Conservation (phyloP, 2,113 vertebrate genomes). For the Pholis gunnellus region DNA sequence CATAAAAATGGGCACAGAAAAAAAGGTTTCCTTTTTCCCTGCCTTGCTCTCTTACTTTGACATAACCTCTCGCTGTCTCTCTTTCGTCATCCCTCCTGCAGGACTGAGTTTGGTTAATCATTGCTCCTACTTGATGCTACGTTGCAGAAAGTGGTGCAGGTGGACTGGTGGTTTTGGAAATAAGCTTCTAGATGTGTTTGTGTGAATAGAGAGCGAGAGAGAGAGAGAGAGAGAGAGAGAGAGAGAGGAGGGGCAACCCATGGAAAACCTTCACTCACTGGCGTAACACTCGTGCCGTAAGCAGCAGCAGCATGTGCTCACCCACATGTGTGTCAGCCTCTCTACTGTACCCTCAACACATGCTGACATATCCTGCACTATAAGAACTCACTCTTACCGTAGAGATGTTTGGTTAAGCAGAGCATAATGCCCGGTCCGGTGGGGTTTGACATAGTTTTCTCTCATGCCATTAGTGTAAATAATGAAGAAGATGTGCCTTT, state of each 20-base stretch:
- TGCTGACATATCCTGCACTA: constrained; percentile 6
- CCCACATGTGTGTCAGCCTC: constrained; percentile 30
- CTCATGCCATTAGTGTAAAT: background rate
- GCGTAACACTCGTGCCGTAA: background rate
- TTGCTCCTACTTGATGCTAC: constrained; percentile 57
- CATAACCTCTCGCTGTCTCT: background rate
- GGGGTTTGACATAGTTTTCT: background rate
- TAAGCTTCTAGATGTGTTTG: background rate
- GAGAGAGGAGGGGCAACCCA: constrained; percentile 42
- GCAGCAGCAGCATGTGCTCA: constrained; percentile 29
- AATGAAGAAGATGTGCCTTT: background rate
- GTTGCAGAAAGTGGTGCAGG: constrained; percentile 44
- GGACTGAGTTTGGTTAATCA: constrained; percentile 69
- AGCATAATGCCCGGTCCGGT: background rate
- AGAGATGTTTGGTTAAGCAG: constrained; percentile 9
- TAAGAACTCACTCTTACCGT: constrained; percentile 34
- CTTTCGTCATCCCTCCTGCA: constrained; percentile 33
- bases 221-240: constrained; percentile 10
- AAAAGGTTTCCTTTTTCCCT: background rate
- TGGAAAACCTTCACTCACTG: constrained; percentile 19
- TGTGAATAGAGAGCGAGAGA: constrained; percentile 12
- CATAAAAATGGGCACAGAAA: constrained; percentile 21
- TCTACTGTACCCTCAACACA: background rate
- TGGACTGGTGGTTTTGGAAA: constrained; percentile 27
- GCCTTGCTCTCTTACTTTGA: background rate